Evolutionary conservation across 2,113 vertebrate species (phyloP), one percentile per base, ranked within the genome.

Genomic region (Heterocephalus glaber): DNA sequence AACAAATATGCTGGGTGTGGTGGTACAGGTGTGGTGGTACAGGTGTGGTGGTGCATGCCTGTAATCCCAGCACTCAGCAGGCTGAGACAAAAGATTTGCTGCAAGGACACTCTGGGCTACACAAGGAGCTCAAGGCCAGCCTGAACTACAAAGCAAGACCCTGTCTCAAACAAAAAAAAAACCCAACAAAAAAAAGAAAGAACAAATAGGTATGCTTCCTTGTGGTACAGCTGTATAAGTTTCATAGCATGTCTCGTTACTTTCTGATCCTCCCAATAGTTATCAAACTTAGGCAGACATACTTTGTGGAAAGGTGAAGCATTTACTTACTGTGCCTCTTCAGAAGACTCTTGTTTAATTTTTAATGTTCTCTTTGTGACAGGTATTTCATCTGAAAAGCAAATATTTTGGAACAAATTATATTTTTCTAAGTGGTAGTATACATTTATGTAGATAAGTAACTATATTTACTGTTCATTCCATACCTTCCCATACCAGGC

Each of bases 301-400:
- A 49, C n/a, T 47, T 28, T 44, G 20, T 60, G 38, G 16, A 92
- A 95, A 93, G 19, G 54, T 14, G 35, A 87, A 90, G 30, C 17
- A 96, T 83, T 63, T 70, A 99, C 99, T 99, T 99, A 99, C 99
- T 99, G 99, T 1, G 98, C 96, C 96, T 99, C 99, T 97, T 99
- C 99, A n/a, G 99, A 98, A 96, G 99, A 98, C 85, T 99, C 99
- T 3, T 99, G 99, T 87, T 99, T 99, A 97, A 99, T 98, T 98
- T 99, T 99, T 96, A 99, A 96, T 84, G 99, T 98, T 98, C 99
- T 98, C 97, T 98, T 99, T 68, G 99, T 98, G 98, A 99, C 95
- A 95, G 98, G 99, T 98, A 99, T 98, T 97, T 99, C 99, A 97
- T 99, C 99, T 99, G 97, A 95, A 98, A 98, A 88, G 95, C 82